Percentiles rank a stretch among this genome's conserved stretches.
Evolutionary conservation across 2,888 invertebrate genomes (phyloP).

Genomic region (Drosophila nigricruria): DNA sequence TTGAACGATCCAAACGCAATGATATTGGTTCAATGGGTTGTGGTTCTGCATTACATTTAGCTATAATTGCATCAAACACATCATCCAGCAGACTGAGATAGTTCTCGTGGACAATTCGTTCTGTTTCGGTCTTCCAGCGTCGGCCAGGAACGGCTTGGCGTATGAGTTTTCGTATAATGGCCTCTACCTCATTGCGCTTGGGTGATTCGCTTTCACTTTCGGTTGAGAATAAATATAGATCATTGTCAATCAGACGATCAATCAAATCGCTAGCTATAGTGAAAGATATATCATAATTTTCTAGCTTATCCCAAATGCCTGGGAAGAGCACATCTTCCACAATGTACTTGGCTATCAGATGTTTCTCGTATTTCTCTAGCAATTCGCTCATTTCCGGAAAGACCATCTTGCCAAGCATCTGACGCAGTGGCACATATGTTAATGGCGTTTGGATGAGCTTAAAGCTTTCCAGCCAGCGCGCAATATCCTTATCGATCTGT

Average conservation of each 20-base stretch:
- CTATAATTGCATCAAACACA: constrained; percentile 49
- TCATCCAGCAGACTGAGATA: constrained; percentile 69
- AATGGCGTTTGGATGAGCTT: constrained; percentile 69
- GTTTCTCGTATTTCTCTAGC: constrained; percentile 55
- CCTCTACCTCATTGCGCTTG: constrained; percentile 61
- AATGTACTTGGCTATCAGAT: constrained; percentile 55
- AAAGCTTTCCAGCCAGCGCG: constrained; percentile 71
- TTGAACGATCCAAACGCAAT: constrained; percentile 17
- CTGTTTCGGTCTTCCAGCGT: constrained; percentile 74
- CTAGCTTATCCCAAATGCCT: constrained; percentile 85
- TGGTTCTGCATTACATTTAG: background rate
- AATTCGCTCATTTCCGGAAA: constrained; percentile 59
- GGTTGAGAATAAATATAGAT: constrained; percentile 67
- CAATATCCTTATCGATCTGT: constrained; percentile 86
- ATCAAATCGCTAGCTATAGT: constrained; percentile 63
- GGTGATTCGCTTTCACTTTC: constrained; percentile 64
- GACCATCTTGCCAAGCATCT: constrained; percentile 60
- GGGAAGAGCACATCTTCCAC: constrained; percentile 85
- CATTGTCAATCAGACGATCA: constrained; percentile 78
- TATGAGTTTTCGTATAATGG: constrained; percentile 78
- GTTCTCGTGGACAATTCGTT: constrained; percentile 70
- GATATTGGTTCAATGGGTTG: constrained; percentile 5
- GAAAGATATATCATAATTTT: constrained; percentile 67
- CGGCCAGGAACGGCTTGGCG: constrained; percentile 74
- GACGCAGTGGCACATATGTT: constrained; percentile 62